Percentiles rank a stretch among this genome's conserved stretches.
Conservation (phyloP, 2,888 invertebrate genomes). For the Luperina testacea region DNA sequence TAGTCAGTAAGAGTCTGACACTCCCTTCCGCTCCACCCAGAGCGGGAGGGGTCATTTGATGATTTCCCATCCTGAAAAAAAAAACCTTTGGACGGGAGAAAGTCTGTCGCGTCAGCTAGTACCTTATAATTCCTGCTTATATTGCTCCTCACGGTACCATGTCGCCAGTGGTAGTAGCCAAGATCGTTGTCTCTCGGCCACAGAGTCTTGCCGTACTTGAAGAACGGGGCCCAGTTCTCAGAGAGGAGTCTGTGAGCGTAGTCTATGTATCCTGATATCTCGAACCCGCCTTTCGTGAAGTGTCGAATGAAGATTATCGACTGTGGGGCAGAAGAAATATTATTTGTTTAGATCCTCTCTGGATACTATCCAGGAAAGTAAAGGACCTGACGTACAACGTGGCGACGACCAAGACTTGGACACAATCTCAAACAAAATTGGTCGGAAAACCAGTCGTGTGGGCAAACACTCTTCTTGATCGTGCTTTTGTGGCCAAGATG, state of each 20-base stretch:
- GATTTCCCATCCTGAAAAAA: too few species aligned
- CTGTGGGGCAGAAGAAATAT: conserved; percentile 77
- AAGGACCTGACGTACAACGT: not conserved
- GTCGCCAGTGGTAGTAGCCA: conserved; percentile 94
- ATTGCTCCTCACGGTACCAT: conserved; percentile 92
- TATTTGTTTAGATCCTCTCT: not conserved
- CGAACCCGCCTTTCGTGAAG: conserved; percentile 92
- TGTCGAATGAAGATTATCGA: conserved; percentile 95
- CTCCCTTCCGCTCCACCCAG: too few species aligned
- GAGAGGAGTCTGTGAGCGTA: conserved; percentile 92
- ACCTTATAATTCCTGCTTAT: conserved; percentile 95
- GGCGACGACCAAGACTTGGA: not conserved
- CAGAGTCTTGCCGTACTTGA: conserved; percentile 91
- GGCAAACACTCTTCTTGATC: not conserved
- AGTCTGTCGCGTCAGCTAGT: not conserved
- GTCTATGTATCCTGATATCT: conserved; percentile 96
- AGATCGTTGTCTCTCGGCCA: conserved; percentile 93
- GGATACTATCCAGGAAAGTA: not conserved
- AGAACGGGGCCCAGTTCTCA: conserved; percentile 95
- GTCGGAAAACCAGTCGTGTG: too few species aligned
- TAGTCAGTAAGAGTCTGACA: too few species aligned
- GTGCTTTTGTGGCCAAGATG: not conserved
- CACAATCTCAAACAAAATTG: not conserved
- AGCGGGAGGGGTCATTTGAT: too few species aligned
- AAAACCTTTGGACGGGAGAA: not conserved